Evolutionary conservation across 2,888 invertebrate species (phyloP).

Genomic region (Nomada fucata): DNA sequence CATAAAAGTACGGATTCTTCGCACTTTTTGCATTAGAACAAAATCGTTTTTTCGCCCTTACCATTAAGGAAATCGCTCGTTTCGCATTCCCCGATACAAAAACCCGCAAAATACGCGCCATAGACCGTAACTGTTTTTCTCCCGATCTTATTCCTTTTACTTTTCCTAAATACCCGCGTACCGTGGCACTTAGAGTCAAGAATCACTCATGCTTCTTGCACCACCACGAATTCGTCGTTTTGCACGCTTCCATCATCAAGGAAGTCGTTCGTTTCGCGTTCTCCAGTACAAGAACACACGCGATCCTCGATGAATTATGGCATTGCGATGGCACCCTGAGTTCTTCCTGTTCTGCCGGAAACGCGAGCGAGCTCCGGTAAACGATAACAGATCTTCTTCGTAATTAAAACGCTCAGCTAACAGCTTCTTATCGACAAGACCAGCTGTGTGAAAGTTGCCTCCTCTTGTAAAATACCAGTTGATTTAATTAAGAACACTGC

Average conservation of each 20-base stretch:
- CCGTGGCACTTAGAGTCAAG: not conserved
- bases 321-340: not conserved
- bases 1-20: too few species aligned
- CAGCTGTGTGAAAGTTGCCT: constrained; percentile 57
- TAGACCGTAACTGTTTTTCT: not conserved
- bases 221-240: not conserved
- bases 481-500: constrained; percentile 50
- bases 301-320: constrained; percentile 2
- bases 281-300: not conserved
- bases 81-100: constrained; percentile 4
- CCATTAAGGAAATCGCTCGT: not conserved
- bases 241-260: not conserved
- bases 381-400: constrained; percentile 43
- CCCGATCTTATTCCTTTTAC: not conserved
- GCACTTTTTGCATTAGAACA: too few species aligned
- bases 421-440: constrained; percentile 21
- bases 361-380: constrained; percentile 16
- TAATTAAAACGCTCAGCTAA: constrained; percentile 38
- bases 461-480: constrained; percentile 33
- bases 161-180: not conserved
- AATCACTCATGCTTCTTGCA: not conserved
- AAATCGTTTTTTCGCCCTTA: too few species aligned
- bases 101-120: not conserved
- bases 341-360: constrained; percentile 25
- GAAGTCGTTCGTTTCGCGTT: constrained; percentile 7